Conservation (phyloP, 2,797 vertebrate genomes). For the Phrynocephalus forsythii region DNA sequence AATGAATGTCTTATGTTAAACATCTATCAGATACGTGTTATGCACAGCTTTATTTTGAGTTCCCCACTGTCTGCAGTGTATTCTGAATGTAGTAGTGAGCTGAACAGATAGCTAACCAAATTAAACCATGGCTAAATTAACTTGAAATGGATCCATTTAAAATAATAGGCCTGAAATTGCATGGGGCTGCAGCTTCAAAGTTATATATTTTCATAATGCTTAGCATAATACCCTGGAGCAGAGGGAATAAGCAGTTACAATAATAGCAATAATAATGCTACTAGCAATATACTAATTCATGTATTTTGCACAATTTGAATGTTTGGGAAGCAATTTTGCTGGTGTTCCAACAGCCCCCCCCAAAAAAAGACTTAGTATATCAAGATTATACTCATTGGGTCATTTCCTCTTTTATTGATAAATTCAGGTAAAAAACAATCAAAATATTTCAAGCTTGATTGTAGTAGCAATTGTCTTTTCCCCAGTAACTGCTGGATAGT, state of each 20-base stretch:
- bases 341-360: constrained; percentile 17
- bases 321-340: constrained; percentile 63
- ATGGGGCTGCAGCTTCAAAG: constrained; percentile 80
- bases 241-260: constrained; percentile 78
- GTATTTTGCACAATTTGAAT: constrained; percentile 60
- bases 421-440: constrained; percentile 33
- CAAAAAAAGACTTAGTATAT: neutral
- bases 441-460: constrained; percentile 5
- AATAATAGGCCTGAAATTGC: constrained; percentile 88
- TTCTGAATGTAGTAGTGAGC: constrained; percentile 81
- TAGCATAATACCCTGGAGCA: constrained; percentile 84
- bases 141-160: constrained; percentile 86
- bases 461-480: neutral
- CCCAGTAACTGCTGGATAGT: no score
- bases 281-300: constrained; percentile 70
- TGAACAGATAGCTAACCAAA: constrained; percentile 85
- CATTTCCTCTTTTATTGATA: constrained; percentile 9
- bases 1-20: constrained; percentile 18
- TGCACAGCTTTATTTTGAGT: constrained; percentile 62
- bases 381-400: neutral
- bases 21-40: constrained; percentile 54
- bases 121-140: constrained; percentile 84
- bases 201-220: constrained; percentile 83
- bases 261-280: constrained; percentile 60
- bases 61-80: constrained; percentile 76